These are phyloP conservation scores for Platysteira castanea DNA, from an alignment of 2,113 vertebrate genomes.

Conservation along the genomic window DNA sequence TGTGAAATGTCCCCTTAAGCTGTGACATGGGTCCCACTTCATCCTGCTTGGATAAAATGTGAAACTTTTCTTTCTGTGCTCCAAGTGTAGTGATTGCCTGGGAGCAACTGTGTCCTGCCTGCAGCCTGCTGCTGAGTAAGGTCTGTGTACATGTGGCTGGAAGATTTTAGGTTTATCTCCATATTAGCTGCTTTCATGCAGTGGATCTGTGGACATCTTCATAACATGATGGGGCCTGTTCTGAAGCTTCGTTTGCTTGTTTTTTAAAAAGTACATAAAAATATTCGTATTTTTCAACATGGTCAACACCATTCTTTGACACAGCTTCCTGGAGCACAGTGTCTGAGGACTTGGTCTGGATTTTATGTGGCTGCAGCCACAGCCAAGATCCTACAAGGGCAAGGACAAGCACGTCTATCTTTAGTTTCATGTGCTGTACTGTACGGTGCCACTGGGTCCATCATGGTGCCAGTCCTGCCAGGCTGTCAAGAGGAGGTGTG, in stretches of 20 bases:
- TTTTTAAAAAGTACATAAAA: constrained; percentile 50
- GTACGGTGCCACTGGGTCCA: neutral
- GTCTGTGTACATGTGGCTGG: neutral
- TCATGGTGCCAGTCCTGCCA: neutral
- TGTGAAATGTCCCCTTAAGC: neutral
- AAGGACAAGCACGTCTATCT: accelerated
- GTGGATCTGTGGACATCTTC: constrained; percentile 26
- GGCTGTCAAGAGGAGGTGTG: neutral
- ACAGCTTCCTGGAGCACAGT: neutral
- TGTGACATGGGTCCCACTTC: neutral
- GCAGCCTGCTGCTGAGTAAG: neutral
- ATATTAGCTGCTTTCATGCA: neutral
- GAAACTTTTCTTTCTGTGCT: neutral
- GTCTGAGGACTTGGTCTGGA: neutral
- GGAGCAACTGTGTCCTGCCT: neutral
- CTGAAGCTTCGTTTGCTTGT: neutral
- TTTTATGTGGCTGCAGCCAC: neutral
- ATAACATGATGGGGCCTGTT: constrained; percentile 8
- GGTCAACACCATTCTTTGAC: neutral
- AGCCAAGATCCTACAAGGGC: neutral
- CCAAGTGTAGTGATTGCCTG: neutral
- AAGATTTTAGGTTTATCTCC: neutral
- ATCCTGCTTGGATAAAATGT: neutral
- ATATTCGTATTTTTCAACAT: constrained; percentile 52
- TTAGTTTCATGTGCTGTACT: neutral